Evolutionary conservation across 2,797 vertebrate genomes (phyloP).

Genomic region (Coregonus ussuriensis): DNA sequence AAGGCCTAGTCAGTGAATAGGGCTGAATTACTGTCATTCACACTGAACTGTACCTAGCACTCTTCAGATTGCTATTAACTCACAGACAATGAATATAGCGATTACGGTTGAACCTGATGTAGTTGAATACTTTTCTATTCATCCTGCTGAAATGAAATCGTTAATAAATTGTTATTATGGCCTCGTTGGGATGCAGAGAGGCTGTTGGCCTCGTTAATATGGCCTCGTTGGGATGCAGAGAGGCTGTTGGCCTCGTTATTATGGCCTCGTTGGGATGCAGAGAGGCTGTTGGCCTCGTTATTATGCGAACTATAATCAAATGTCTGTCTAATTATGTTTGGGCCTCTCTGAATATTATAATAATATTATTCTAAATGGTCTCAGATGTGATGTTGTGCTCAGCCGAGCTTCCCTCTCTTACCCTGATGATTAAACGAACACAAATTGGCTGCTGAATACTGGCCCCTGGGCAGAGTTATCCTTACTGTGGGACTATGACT

Average conservation of each 20-base stretch:
- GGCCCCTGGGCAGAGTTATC: not conserved
- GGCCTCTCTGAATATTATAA: not conserved
- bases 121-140: slow-evolving; percentile 16
- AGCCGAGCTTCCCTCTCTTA: not conserved
- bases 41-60: not conserved
- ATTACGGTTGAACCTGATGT: not conserved
- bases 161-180: not conserved
- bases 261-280: too few species aligned
- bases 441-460: not conserved
- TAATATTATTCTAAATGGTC: not conserved
- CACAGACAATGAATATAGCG: not conserved
- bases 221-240: too few species aligned
- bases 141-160: slow-evolving; percentile 18
- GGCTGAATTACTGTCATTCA: not conserved
- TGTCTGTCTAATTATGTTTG: not conserved
- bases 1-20: not conserved
- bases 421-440: not conserved
- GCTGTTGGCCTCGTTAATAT: too few species aligned
- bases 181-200: not conserved
- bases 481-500: not conserved
- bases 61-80: not conserved
- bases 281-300: too few species aligned
- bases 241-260: too few species aligned
- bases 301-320: not conserved
- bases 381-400: not conserved